Conservation (phyloP, 2,797 vertebrate species). For the Brachymystax lenok region DNA sequence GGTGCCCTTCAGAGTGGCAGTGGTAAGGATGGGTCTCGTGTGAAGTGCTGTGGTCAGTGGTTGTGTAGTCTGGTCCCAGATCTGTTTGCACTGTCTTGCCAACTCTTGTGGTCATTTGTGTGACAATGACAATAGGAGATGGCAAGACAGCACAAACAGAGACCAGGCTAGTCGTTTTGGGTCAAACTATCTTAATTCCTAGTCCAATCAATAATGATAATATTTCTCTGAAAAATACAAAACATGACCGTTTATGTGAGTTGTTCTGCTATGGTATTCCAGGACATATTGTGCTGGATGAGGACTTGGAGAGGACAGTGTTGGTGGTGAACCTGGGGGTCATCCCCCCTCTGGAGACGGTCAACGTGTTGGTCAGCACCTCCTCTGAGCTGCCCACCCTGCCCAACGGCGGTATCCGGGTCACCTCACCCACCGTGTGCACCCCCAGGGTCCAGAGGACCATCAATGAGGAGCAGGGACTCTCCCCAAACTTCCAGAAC, state of each 20-base stretch:
- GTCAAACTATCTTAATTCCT: not conserved
- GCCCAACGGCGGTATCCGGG: constrained; percentile 85
- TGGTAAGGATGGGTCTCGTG: constrained; percentile 70
- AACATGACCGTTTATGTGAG: not conserved
- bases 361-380: constrained; percentile 91
- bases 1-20: constrained; percentile 66
- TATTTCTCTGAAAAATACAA: not conserved
- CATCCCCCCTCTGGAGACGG: constrained; percentile 87
- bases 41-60: constrained; percentile 63
- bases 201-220: not conserved
- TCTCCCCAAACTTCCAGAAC: constrained; percentile 75
- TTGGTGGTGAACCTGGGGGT: constrained; percentile 91
- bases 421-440: constrained; percentile 86
- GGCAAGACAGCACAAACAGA: too few relatives aligned
- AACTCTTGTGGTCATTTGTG: too few relatives aligned
- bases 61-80: not conserved
- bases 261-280: constrained; percentile 26
- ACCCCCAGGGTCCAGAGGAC: constrained; percentile 85
- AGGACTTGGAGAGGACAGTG: constrained; percentile 88
- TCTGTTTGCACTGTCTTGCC: too few relatives aligned
- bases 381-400: constrained; percentile 91
- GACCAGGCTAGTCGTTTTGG: not conserved
- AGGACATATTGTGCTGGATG: constrained; percentile 88
- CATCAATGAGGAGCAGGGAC: constrained; percentile 73
- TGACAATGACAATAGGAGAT: too few relatives aligned